phyloP scores from a whole-genome alignment of 2,888 invertebrate genomes.

The Apeira syringaria region DNA sequence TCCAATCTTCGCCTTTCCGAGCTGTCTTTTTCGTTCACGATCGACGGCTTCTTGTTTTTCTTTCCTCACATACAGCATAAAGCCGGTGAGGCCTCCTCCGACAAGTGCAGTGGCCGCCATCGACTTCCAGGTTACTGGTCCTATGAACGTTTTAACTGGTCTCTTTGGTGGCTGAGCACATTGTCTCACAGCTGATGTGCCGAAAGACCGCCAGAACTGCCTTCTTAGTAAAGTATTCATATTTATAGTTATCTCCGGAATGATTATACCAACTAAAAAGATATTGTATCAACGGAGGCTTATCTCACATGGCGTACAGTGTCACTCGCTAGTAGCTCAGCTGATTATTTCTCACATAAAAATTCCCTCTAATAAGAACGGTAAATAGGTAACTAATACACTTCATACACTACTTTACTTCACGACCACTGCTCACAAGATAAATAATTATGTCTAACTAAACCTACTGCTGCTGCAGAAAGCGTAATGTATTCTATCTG shows the following conservation, averaged over 20 bases:
- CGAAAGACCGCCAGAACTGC: conserved; percentile 51
- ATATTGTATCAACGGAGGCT: conserved; percentile 27
- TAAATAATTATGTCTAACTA: too few relatives aligned
- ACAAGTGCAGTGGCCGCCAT: conserved; percentile 86
- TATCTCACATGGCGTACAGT: too few relatives aligned
- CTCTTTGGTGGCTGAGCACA: conserved; percentile 62
- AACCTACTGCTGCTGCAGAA: too few relatives aligned
- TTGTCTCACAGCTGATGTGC: conserved; percentile 54
- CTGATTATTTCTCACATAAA: too few relatives aligned
- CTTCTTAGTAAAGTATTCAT: conserved; percentile 63
- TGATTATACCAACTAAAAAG: background rate
- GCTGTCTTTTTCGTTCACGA: conserved; percentile 89
- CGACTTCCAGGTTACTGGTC: conserved; percentile 93
- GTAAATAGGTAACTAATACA: too few relatives aligned
- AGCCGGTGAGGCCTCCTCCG: conserved; percentile 86
- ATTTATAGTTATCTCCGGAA: conserved; percentile 4
- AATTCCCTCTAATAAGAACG: too few relatives aligned
- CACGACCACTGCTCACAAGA: too few relatives aligned
- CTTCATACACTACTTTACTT: too few relatives aligned
- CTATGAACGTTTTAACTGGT: conserved; percentile 55
- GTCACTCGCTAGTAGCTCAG: too few relatives aligned
- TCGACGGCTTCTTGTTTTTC: conserved; percentile 90
- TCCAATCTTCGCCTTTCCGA: conserved; percentile 97
- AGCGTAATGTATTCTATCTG: too few relatives aligned
- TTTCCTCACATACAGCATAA: conserved; percentile 90